Evolutionary conservation across 2,888 invertebrate species (phyloP).

Genomic region (Ormyrus labotus): DNA sequence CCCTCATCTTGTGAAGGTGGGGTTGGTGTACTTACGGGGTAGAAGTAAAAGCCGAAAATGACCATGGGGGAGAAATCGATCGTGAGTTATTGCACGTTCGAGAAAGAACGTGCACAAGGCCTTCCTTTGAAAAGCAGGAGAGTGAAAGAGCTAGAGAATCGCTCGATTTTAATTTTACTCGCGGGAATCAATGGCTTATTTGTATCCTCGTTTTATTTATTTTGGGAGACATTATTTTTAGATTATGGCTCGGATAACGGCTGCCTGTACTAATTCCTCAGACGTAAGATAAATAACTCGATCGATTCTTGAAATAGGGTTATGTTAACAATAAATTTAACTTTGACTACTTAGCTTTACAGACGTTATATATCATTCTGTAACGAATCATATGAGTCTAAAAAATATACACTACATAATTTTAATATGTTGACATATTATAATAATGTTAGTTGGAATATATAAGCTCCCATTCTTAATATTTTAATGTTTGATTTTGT

Average conservation of each 20-base stretch:
- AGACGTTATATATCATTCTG: too few species aligned
- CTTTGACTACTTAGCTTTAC: too few species aligned
- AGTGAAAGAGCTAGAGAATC: constrained; percentile 7
- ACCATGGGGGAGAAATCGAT: constrained; percentile 54
- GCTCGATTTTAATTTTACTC: constrained; percentile 50
- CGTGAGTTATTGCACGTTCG: constrained; percentile 52
- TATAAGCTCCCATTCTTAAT: too few species aligned
- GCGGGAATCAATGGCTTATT: neutral
- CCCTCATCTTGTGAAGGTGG: constrained; percentile 18
- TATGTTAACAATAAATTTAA: too few species aligned
- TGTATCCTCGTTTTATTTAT: constrained; percentile 23
- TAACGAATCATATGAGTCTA: too few species aligned
- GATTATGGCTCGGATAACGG: constrained; percentile 14
- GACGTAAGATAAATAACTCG: too few species aligned
- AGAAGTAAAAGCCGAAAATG: constrained; percentile 50
- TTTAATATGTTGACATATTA: too few species aligned
- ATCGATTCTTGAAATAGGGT: too few species aligned
- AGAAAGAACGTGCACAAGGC: neutral
- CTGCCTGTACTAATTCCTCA: constrained; percentile 1
- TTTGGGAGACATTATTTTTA: constrained; percentile 44
- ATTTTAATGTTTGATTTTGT: too few species aligned
- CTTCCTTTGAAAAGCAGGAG: neutral
- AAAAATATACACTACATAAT: too few species aligned
- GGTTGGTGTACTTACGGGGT: neutral
- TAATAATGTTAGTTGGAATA: too few species aligned